These are phyloP conservation scores for Protaetia brevitarsis DNA, from an alignment of 1,140 invertebrate genomes.

Conservation along the genomic window DNA sequence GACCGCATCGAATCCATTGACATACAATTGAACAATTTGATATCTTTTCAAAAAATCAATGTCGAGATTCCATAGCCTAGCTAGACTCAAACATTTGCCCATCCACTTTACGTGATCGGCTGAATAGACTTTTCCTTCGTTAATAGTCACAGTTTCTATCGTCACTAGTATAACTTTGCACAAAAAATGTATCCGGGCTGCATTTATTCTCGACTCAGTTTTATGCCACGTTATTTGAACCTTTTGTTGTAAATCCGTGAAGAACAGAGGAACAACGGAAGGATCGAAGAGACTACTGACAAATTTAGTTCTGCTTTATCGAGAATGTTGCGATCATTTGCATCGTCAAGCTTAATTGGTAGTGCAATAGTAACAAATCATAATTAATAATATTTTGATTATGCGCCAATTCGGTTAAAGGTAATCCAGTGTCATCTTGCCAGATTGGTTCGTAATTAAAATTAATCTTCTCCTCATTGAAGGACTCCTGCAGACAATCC, in stretches of 20 bases:
- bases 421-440: constrained; percentile 57
- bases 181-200: constrained; percentile 60
- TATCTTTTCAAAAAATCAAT: constrained; percentile 71
- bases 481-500: constrained; percentile 55
- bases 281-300: constrained; percentile 75
- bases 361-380: constrained; percentile 73
- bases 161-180: constrained; percentile 63
- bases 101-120: constrained; percentile 65
- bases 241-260: constrained; percentile 41
- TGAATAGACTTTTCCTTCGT: constrained; percentile 55
- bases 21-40: constrained; percentile 74
- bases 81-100: constrained; percentile 65
- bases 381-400: constrained; percentile 71
- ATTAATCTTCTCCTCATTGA: constrained; percentile 48
- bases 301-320: constrained; percentile 69
- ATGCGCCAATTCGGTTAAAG: constrained; percentile 73
- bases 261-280: constrained; percentile 52
- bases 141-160: constrained; percentile 58
- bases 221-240: constrained; percentile 37
- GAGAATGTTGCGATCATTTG: constrained; percentile 77
- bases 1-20: constrained; percentile 70
- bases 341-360: constrained; percentile 70
- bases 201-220: constrained; percentile 36
- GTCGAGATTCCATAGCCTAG: constrained; percentile 77
- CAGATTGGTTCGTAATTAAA: constrained; percentile 67